Percentiles rank a stretch among this genome's conserved stretches.
Evolutionary conservation across 2,888 invertebrate species (phyloP).

Genomic region (Drosophila diplacantha): DNA sequence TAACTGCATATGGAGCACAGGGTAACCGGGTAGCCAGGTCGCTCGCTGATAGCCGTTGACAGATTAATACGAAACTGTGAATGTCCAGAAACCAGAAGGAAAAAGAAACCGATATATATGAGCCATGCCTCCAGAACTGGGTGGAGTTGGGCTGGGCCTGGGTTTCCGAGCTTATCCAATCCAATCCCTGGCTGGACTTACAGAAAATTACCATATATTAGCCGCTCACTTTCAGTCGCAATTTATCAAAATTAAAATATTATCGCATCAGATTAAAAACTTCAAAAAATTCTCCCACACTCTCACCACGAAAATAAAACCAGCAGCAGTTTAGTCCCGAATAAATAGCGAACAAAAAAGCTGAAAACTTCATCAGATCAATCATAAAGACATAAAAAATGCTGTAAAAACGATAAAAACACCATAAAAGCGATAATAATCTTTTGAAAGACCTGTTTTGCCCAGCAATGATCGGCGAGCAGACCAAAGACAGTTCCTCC

Average conservation of each 20-base stretch:
- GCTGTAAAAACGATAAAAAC: constrained; percentile 62
- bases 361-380: constrained; percentile 62
- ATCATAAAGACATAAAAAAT: constrained; percentile 57
- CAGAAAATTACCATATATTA: constrained; percentile 45
- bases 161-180: constrained; percentile 11
- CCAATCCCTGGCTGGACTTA: constrained; percentile 19
- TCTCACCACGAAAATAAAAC: constrained; percentile 41
- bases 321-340: constrained; percentile 61
- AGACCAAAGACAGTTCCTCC: constrained; percentile 32
- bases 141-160: constrained; percentile 33
- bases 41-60: constrained; percentile 25
- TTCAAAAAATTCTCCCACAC: constrained; percentile 68
- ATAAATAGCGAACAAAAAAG: constrained; percentile 38
- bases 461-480: constrained; percentile 42
- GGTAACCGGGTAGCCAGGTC: constrained; percentile 32
- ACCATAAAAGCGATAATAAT: constrained; percentile 65
- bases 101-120: not conserved
- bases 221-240: constrained; percentile 62
- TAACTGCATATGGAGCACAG: constrained; percentile 36
- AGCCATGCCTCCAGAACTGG: constrained; percentile 25
- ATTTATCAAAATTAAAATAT: constrained; percentile 61
- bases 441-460: constrained; percentile 69
- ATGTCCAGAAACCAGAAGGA: constrained; percentile 33
- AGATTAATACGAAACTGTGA: constrained; percentile 28
- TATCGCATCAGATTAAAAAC: constrained; percentile 60